Evolutionary conservation across 2,797 vertebrate species (phyloP), one percentile per base, ranked within the genome.

Genomic region (Hephaestus fuliginosus): DNA sequence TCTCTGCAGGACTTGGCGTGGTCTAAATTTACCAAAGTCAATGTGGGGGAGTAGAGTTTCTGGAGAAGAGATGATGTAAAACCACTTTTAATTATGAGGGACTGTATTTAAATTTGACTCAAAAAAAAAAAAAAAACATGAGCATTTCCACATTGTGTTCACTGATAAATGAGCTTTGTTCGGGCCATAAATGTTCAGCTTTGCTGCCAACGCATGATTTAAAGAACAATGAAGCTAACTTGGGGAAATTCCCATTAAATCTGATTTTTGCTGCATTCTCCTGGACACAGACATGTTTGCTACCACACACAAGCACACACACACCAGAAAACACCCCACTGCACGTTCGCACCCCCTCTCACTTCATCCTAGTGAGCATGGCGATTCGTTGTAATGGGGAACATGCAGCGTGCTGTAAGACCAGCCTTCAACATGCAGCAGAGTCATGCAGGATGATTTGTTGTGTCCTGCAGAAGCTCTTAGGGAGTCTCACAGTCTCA

Each of bases 391-490:
- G 9, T 71, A 76, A 76, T 71, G 44, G 67, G 66, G 76, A 90
- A 68, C 84, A 69, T 68, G 78, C 61, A 75, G 33, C 57, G 0
- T 9, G 43, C 78, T 76, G 79, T 68, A 60, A 53, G 71, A 76
- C 18, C 79, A 80, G 74, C 70, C 49, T 76, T 60, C 51, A 68
- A 81, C 74, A 70, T 84, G 82, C 74, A 81, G 79, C 62, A 20
- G 41, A 86, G 80, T 76, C 76, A 60, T 64, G 58, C 63, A n/a
- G 66, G 71, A 86, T 89, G 87, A 92, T 92, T 89, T 93, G 87
- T 60, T n/a, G 80, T 65, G 80, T 80, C 76, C 80, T 83, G 86
- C 81, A 84, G 67, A 76, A 83, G 73, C 82, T 91, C 87, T 80
- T 3, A 57, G 56, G 67, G 69, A 88, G 83, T 78, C 64, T 85